Base-by-base conservation (phyloP, 64 coral and sea anemone genomes). In the Dendronephthya gigantea region DNA sequence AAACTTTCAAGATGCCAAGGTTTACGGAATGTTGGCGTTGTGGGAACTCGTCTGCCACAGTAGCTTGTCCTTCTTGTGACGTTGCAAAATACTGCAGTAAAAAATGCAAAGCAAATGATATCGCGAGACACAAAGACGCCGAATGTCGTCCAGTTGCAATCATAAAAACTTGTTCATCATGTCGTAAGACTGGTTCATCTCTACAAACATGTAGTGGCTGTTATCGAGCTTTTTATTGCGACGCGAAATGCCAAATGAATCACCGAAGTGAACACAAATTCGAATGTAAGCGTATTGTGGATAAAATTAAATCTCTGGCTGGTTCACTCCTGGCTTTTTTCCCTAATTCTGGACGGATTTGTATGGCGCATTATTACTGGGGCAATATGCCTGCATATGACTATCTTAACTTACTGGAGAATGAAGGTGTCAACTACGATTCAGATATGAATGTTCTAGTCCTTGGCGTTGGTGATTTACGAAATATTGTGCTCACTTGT, bases 11-110 rank as follows among this genome's bases (percentile, higher is more conserved):
- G 15, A 79, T 79, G 72, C 72, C 72, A 33, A 79, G 16, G 22
- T 79, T 79, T 29, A 36, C 72, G 15, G 72, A 79, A 9, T 79
- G 72, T 35, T 79, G 72, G 72, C 72, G 72, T 9, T 79, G 72
- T 35, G 72, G 72, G 9, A 29, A 79, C 14, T 17, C 36, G 29
- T 14, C 0, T 34, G 4, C 37, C 37, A 19, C 2, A 0, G 22
- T 79, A 36, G 15, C 14, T 79, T 79, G 72, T 19, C 27, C 34
- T 14, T 39, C 14, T 8, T 79, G 72, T 19, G 32, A 34, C 9
- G 32, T 79, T 16, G 72, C 72, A 0, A 34, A 79, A 39, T 79
- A 79, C 28, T 79, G 72, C 72, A 79, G 29, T 29, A 34, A 34
- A 34, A 79, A 79, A 34, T 79, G 72, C 22, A 29, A 79, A 79